phyloP scores from a whole-genome alignment of 1,140 invertebrate genomes.

The Drosophila littoralis region DNA sequence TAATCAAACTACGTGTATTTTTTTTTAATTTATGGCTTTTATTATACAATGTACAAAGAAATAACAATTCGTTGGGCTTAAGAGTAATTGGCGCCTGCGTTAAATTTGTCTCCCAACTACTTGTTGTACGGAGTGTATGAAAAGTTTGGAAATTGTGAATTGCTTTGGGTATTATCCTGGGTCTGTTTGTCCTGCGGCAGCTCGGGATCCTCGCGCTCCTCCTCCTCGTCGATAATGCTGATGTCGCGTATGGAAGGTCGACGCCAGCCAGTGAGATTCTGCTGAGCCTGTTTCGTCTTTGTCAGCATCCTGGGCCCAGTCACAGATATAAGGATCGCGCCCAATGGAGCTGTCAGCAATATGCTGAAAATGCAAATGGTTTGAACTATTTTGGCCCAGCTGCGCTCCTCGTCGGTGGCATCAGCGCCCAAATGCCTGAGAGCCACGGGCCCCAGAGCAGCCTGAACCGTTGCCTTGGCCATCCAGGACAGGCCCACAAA shows the following conservation, averaged over 20 bases:
- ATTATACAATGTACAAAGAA: conserved; percentile 37
- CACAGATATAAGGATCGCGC: conserved; percentile 94
- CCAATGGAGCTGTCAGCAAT: conserved; percentile 94
- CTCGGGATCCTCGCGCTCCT: conserved; percentile 87
- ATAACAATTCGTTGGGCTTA: conserved; percentile 31
- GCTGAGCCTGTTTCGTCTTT: conserved; percentile 87
- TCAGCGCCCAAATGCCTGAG: conserved; percentile 87
- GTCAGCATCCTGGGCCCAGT: conserved; percentile 91
- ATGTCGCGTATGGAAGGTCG: conserved; percentile 92
- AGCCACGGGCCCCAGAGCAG: conserved; percentile 91
- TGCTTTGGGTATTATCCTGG: conserved; percentile 73
- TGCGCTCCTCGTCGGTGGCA: conserved; percentile 73
- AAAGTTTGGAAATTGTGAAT: conserved; percentile 62
- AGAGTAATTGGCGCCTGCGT: not conserved
- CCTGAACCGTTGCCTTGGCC: conserved; percentile 96
- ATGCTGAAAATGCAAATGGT: conserved; percentile 95
- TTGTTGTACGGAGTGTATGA: conserved; percentile 58
- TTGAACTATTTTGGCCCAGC: conserved; percentile 87
- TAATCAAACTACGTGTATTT: too few species aligned
- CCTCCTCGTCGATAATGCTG: conserved; percentile 91
- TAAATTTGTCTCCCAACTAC: conserved; percentile 15
- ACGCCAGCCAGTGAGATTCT: conserved; percentile 87
- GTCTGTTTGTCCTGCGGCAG: conserved; percentile 72
- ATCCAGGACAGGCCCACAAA: conserved; percentile 96
- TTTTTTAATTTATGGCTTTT: conserved; percentile 3